These are phyloP conservation scores for Acanthosepion esculentum DNA, from an alignment of 2,888 invertebrate species.

Conservation along the genomic window DNA sequence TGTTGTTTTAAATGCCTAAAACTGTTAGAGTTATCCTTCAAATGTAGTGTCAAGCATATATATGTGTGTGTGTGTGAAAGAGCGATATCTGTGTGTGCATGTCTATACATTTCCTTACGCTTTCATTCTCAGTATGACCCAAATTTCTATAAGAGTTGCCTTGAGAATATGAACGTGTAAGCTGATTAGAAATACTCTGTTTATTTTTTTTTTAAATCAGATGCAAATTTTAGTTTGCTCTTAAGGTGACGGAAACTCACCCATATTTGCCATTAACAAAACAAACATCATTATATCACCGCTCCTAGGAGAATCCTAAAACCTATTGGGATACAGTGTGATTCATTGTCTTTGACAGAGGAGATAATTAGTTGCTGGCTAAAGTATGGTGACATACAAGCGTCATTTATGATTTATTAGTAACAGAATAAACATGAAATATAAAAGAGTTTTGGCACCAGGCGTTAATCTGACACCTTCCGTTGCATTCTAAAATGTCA, in stretches of 20 bases:
- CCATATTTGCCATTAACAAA: background rate
- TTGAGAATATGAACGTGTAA: too few species aligned
- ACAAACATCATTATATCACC: background rate
- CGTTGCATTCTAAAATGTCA: background rate
- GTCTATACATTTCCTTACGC: too few species aligned
- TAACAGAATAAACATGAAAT: background rate
- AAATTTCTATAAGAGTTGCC: too few species aligned
- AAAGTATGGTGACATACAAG: background rate
- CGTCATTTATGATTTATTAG: background rate
- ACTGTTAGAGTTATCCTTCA: too few species aligned
- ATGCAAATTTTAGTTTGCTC: too few species aligned
- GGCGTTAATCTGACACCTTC: background rate
- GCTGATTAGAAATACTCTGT: too few species aligned
- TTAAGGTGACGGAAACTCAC: background rate
- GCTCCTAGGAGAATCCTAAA: background rate
- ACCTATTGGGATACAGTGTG: background rate
- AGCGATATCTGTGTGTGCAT: too few species aligned
- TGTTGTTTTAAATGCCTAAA: too few species aligned
- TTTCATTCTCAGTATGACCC: too few species aligned
- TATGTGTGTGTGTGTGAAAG: too few species aligned
- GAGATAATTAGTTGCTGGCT: background rate
- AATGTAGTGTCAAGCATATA: too few species aligned
- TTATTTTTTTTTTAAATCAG: too few species aligned
- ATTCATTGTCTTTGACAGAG: background rate
- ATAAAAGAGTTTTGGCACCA: background rate